Percentiles rank a stretch among this genome's conserved stretches.
These are phyloP conservation scores for Paratrypauchen microcephalus DNA, from an alignment of 2,797 vertebrate species.

Conservation along the genomic window DNA sequence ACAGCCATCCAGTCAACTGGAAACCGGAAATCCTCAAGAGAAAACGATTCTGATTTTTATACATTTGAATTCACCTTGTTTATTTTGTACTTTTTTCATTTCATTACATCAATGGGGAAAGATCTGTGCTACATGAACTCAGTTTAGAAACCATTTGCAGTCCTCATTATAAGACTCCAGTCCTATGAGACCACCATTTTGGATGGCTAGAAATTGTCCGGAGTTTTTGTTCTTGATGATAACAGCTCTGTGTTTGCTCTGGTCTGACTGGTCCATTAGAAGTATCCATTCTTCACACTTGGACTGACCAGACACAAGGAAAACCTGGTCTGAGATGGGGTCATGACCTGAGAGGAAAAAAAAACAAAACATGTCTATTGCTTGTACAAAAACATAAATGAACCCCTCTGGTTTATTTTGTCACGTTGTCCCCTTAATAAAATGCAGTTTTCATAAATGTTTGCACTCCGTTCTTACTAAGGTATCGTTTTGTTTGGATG, in stretches of 20 bases:
- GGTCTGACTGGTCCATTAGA: slow-evolving; percentile 52
- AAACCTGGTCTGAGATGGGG: slow-evolving; percentile 19
- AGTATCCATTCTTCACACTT: slow-evolving; percentile 56
- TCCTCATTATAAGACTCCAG: slow-evolving; percentile 42
- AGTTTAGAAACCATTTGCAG: slow-evolving; percentile 61
- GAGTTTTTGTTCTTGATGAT: slow-evolving; percentile 61
- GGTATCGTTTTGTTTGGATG: slow-evolving; percentile 40
- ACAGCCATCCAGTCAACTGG: slow-evolving; percentile 97
- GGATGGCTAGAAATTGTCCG: slow-evolving; percentile 45
- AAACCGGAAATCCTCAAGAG: slow-evolving; percentile 99
- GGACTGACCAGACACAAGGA: slow-evolving; percentile 27
- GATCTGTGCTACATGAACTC: not conserved
- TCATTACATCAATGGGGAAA: slow-evolving; percentile 13
- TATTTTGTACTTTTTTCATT: slow-evolving; percentile 28
- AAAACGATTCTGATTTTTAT: slow-evolving; percentile 87
- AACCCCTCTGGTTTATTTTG: slow-evolving; percentile 19
- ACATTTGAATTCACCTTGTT: slow-evolving; percentile 23
- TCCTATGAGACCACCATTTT: slow-evolving; percentile 29
- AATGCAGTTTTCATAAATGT: slow-evolving; percentile 35
- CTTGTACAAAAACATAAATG: slow-evolving; percentile 30
- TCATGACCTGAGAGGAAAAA: slow-evolving; percentile 41
- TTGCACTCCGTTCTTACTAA: slow-evolving; percentile 19
- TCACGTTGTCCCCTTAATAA: slow-evolving; percentile 56
- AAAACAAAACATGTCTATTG: not conserved
- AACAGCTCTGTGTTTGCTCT: slow-evolving; percentile 45